phyloP scores from a whole-genome alignment of 2,888 invertebrate species.

The Xanthorhoe designata region DNA sequence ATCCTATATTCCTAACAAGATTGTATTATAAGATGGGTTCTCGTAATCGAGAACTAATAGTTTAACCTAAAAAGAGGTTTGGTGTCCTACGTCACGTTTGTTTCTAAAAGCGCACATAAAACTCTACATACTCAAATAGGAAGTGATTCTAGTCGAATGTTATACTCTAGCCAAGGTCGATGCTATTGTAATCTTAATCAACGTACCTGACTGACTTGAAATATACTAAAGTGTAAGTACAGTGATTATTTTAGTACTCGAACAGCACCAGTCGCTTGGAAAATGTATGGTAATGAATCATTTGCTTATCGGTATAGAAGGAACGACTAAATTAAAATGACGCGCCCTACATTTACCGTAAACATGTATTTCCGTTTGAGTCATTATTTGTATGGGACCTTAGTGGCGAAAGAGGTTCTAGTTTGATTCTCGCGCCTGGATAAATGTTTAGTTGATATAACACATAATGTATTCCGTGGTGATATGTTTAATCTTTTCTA shows the following conservation, averaged over 20 bases:
- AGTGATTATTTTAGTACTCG: slow-evolving; percentile 1
- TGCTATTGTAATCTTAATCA: slow-evolving; percentile 18
- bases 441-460: neutral
- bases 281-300: slow-evolving; percentile 7
- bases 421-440: neutral
- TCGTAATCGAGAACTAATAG: too few species aligned
- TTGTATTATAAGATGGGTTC: neutral
- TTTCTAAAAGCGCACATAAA: neutral
- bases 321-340: neutral
- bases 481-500: too few species aligned
- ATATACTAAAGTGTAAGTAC: neutral
- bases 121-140: slow-evolving; percentile 7
- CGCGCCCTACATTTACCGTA: neutral
- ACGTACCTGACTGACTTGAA: slow-evolving; percentile 3
- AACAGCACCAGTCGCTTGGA: slow-evolving; percentile 3
- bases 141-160: slow-evolving; percentile 7
- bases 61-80: neutral
- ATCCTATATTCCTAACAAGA: too few species aligned
- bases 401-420: neutral
- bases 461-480: too few species aligned
- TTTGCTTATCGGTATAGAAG: slow-evolving; percentile 4
- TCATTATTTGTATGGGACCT: neutral
- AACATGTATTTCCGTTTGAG: neutral
- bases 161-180: slow-evolving; percentile 19
- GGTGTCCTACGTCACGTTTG: neutral